Evolutionary conservation across 2,888 invertebrate species (phyloP).

Genomic region (Drosophila flavopinicola): DNA sequence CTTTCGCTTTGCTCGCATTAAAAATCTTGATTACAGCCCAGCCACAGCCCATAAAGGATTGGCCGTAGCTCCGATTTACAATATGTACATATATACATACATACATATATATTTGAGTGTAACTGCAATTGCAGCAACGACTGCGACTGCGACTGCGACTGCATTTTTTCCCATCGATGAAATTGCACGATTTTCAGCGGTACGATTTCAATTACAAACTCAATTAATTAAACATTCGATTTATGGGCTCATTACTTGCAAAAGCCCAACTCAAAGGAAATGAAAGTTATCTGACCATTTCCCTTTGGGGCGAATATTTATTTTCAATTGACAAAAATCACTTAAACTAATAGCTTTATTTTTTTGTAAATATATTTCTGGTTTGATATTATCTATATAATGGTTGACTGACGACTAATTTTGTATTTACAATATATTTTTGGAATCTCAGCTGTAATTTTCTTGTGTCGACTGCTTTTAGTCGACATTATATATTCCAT

Average conservation of each 20-base stretch:
- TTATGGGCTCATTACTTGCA: slow-evolving; percentile 17
- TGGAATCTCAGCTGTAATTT: no score
- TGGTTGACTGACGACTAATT: no score
- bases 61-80: slow-evolving; percentile 18
- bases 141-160: slow-evolving; percentile 5
- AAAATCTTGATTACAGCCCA: slow-evolving; percentile 44
- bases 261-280: slow-evolving; percentile 1
- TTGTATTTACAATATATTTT: no score
- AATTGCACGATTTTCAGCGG: slow-evolving; percentile 14
- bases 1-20: slow-evolving; percentile 14
- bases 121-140: slow-evolving; percentile 10
- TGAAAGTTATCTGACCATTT: slow-evolving; percentile 13
- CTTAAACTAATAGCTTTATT: no score
- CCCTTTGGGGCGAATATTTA: neutral
- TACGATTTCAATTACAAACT: slow-evolving; percentile 38
- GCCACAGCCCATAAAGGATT: slow-evolving; percentile 32
- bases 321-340: no score
- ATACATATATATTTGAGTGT: slow-evolving; percentile 23
- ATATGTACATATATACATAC: no score
- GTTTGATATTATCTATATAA: no score
- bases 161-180: slow-evolving; percentile 1
- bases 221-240: slow-evolving; percentile 46
- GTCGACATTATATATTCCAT: no score
- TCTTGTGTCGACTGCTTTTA: no score
- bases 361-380: no score